Evolutionary conservation across 2,797 vertebrate genomes (phyloP), one percentile per base, ranked within the genome.

Genomic region (Xenopus petersii): DNA sequence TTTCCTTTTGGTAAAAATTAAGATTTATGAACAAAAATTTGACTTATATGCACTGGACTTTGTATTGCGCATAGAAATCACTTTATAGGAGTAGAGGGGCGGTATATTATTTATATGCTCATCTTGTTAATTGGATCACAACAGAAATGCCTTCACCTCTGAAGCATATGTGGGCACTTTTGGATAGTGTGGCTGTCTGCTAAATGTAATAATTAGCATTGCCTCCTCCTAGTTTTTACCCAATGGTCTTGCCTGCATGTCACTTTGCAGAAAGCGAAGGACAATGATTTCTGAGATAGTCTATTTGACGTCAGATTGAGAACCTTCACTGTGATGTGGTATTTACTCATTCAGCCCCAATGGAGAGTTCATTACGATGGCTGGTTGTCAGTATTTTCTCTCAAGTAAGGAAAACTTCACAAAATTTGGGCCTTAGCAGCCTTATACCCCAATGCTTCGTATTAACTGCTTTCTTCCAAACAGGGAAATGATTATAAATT

Each of bases 361-460:
- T 30, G 26, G 26, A 30, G 26, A 30, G 26, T 30, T 30, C 26
- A 30, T 30, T 30, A 30, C 26, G 26, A 30, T 30, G 26, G 26
- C 26, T 30, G 26, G 26, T 30, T 30, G 70, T 78, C 75, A 74
- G 76, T 79, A 73, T 74, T 79, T 78, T 13, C 24, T 42, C 58
- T 69, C 24, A 68, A 77, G 70, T 54, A 73, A 64, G 49, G 68
- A 63, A 46, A 33, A 46, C 12, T 4, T 15, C 70, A 65, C 77
- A 61, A 70, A 61, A 79, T 67, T 69, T 73, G 79, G 80, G 49
- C 72, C 51, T 0, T 80, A 74, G 73, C 81, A 85, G 82, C 81
- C 77, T 77, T 73, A 47, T 81, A 76, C 82, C 75, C 79, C 85
- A 81, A 86, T 87, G 82, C 82, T 80, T 86, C 83, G 81, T 83